Evolutionary conservation across 1,140 invertebrate genomes (phyloP), one percentile per base, ranked within the genome.

Genomic region (Anadara kagoshimensis): DNA sequence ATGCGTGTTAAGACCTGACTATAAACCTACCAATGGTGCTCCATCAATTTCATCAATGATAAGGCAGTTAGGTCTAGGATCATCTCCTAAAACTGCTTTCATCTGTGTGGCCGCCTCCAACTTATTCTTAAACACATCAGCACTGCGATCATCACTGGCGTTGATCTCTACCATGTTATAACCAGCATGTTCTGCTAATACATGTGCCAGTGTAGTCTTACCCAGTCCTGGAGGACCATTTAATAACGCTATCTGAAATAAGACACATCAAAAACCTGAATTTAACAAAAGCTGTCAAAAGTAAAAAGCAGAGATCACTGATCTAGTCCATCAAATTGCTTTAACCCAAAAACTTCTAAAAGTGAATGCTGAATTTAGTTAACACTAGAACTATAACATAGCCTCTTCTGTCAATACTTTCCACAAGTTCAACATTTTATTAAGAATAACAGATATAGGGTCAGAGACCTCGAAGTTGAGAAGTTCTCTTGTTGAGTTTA

Each of bases 11-110:
- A n/a, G 29, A 36, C 29, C 11, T 49, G 14, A 49, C 47, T 11
- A 14, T 7, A 43, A 43, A 63, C 61, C 26, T 70, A 88, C 88
- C 79, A 82, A 80, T 58, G 93, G 92, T n/a, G 97, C 96, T 45
- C 97, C 97, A 91, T 99, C 98, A 78, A 99, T 98, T 92, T 99
- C 98, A 92, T 99, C 97, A 83, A 99, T 92, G 78, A 99, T 91
- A 44, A 99, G 91, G 90, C 97, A 99, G 87, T 98, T 99, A 5
- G 98, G 98, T 76, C 94, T 88, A 54, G 92, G 93, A 79, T 96
- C 92, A 70, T 90, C 87, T 79, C 94, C 95, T 14, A 97, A 89
- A 0, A 98, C 94, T 5, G 96, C 80, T 78, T 93, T 92, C 95
- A 98, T 98, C 86, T 97, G 94, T 7, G 96, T 98, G 1, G 96